Evolutionary conservation across 2,888 invertebrate species (phyloP), one percentile per base, ranked within the genome.

Genomic region (Anthoptus insignis): DNA sequence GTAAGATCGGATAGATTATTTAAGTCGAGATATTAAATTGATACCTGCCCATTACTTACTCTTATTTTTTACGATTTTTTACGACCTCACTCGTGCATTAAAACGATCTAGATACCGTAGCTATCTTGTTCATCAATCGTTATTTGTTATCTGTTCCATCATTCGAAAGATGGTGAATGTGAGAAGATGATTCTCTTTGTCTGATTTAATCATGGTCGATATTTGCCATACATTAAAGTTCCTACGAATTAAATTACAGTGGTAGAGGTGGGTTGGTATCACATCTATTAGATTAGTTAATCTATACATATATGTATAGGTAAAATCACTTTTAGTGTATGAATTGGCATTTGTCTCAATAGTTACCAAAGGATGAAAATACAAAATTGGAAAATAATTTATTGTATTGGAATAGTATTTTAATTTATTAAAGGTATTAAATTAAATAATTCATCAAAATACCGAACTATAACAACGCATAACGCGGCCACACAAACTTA

Each of bases 201-300:
- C n/a, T n/a, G n/a, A n/a, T n/a, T n/a, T n/a, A n/a, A n/a, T n/a
- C n/a, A n/a, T n/a, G n/a, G n/a, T n/a, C n/a, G n/a, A n/a, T n/a
- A n/a, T 49, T 27, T 49, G 49, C 49, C 49, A 49, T 49, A 49
- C 14, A 49, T 9, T 24, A 14, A 49, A 49, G 49, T 49, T 49
- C 49, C 49, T 49, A 49, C 27, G 49, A 49, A 9, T 27, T 49
- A 9, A 49, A 27, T 49, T 14, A 49, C n/a, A n/a, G n/a, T n/a
- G 27, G 27, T 27, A 27, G 6, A 27, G 14, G 27, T 9, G 27
- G 45, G 21, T 45, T 37, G n/a, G 13, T 37, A n/a, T 3, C 4
- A 3, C 3, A 32, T 32, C 6, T 37, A n/a, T 4, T 39, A 16
- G 7, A 2, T 19, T 3, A 0, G 14, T 2, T 7, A 19, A 19